Evolutionary conservation across 2,888 invertebrate species (phyloP).

Genomic region (Micoletzkya japonica): DNA sequence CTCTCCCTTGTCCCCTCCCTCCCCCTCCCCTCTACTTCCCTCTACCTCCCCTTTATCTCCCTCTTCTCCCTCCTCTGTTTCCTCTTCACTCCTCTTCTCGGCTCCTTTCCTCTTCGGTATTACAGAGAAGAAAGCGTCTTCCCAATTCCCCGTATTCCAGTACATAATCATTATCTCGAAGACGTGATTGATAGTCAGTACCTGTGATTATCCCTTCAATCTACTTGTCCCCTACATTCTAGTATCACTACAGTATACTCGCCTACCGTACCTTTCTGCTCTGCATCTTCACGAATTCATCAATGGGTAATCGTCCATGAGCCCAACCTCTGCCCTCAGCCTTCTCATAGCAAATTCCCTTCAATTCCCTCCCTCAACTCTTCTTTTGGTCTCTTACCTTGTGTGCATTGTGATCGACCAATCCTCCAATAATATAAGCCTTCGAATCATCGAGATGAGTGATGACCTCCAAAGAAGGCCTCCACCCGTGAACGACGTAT

Average conservation of each 20-base stretch:
- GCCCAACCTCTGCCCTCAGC: constrained; percentile 73
- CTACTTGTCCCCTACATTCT: not conserved
- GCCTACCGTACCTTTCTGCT: constrained; percentile 68
- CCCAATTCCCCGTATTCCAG: constrained; percentile 66
- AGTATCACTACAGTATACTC: not conserved
- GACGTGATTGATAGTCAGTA: constrained; percentile 91
- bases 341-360: constrained; percentile 77
- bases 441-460: constrained; percentile 74
- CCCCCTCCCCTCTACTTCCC: too few relatives aligned
- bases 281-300: constrained; percentile 86
- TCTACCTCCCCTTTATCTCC: not conserved
- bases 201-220: constrained; percentile 64
- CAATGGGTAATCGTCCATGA: constrained; percentile 77
- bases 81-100: constrained; percentile 32
- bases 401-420: constrained; percentile 94
- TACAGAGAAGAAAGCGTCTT: constrained; percentile 46
- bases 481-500: not conserved
- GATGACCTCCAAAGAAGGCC: constrained; percentile 34
- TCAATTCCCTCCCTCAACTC: too few relatives aligned
- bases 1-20: too few relatives aligned
- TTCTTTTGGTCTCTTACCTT: constrained; percentile 72
- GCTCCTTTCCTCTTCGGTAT: constrained; percentile 54
- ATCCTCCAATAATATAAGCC: constrained; percentile 90
- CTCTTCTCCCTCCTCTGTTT: not conserved
- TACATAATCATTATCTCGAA: constrained; percentile 68